These are phyloP conservation scores for Coenobita brevimanus DNA, from an alignment of 1,140 invertebrate species.

Conservation along the genomic window DNA sequence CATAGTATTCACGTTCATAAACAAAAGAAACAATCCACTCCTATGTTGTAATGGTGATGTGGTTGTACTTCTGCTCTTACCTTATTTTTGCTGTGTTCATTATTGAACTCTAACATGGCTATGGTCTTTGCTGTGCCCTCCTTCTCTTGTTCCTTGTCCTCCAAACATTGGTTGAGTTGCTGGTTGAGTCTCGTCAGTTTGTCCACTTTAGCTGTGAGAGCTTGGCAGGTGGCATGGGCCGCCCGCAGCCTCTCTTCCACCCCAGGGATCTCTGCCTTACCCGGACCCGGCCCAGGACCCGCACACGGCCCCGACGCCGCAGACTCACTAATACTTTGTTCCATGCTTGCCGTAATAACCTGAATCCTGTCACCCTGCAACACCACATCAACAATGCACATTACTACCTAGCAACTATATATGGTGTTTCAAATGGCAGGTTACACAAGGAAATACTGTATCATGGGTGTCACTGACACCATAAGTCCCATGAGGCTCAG, in stretches of 20 bases:
- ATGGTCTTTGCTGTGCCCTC: constrained; percentile 40
- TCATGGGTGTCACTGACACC: no score
- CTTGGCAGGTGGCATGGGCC: constrained; percentile 12
- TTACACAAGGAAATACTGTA: no score
- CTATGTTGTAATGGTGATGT: neutral
- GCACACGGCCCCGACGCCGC: constrained; percentile 7
- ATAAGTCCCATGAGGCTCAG: no score
- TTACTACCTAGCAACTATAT: no score
- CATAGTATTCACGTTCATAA: neutral
- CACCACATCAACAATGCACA: neutral
- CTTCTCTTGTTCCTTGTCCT: constrained; percentile 40
- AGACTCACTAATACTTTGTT: constrained; percentile 29
- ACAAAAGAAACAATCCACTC: neutral
- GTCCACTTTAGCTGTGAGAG: constrained; percentile 32
- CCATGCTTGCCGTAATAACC: constrained; percentile 40
- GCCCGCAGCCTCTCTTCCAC: constrained; percentile 43
- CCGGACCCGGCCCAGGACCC: neutral
- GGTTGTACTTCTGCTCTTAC: neutral
- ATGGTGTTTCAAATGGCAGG: no score
- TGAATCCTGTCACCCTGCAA: constrained; percentile 46
- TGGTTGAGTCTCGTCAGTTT: constrained; percentile 8
- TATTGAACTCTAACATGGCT: constrained; percentile 56
- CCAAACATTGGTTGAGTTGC: neutral
- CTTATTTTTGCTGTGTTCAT: constrained; percentile 62
- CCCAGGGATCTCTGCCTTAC: no score